Base-by-base conservation (phyloP, 2,113 vertebrate genomes). In the Paradoxurus hermaphroditus region DNA sequence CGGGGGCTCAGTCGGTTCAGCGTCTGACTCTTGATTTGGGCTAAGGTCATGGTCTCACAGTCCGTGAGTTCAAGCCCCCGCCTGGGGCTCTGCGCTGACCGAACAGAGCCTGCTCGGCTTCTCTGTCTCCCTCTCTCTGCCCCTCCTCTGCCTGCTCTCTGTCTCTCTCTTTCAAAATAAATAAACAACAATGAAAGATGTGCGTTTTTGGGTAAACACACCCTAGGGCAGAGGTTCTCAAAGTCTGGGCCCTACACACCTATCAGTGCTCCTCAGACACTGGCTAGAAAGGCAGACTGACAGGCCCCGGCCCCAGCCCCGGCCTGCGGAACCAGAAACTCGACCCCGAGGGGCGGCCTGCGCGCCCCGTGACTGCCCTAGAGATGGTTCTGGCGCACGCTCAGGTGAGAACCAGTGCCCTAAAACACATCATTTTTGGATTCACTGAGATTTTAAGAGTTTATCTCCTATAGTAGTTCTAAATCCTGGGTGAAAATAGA, bases 301-400 rank as follows among this genome's bases (percentile, higher is more conserved):
- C 23, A 6, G 36, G 41, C 13, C 29, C 23, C 25, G 36, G 41
- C 13, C 29, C 23, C 25, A 14, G 7, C 27, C 27, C 11, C 31
- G 3, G 18, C 44, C 59, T 19, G 7, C 11, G 3, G 23, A 65
- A 29, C 41, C 44, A 21, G 34, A 83, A 44, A 5, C n/a, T 31
- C 56, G 23, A 23, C 56, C 56, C 21, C 29, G 0, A 15, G 31
- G 16, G 14, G 39, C 12, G 1, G 39, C 31, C 82, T 0, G 2
- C 51, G 31, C 19, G 4, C 16, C 13, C 27, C 68, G 12, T 2
- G 8, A 7, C n/a, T n/a, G 29, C 23, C 4, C 68, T 72, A 2
- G 8, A 29, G 13, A 31, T 23, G 29, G 44, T 5, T 44, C 5
- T 1, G 34, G 49, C 3, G 9, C 2, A 1, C 62, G 63, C n/a